Evolutionary conservation across 2,797 vertebrate species (phyloP).

Genomic region (Lepidocolaptes lacrymiger): DNA sequence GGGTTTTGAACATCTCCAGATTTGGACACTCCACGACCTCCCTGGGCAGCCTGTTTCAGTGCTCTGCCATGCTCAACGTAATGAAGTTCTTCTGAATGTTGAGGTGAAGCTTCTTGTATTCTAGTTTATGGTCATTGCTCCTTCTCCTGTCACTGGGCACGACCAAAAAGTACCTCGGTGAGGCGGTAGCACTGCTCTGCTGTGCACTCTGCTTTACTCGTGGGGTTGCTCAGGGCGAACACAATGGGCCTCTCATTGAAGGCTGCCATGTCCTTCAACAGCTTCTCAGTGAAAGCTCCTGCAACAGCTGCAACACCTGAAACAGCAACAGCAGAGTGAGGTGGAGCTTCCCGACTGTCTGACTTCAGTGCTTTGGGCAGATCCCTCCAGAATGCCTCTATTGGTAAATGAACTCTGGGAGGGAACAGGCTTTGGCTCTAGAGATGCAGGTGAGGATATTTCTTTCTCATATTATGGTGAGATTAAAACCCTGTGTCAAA

Average conservation of each 20-base stretch:
- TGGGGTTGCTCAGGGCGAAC: constrained; percentile 97
- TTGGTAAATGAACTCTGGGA: rapidly evolving
- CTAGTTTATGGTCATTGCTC: background rate
- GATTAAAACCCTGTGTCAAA: background rate
- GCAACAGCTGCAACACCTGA: constrained; percentile 90
- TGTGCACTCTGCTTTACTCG: constrained; percentile 97
- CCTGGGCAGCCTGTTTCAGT: background rate
- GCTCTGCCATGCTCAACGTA: background rate
- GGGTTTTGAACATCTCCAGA: background rate
- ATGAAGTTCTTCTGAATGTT: background rate
- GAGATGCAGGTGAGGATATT: background rate
- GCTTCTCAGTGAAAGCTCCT: constrained; percentile 95
- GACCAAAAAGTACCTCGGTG: constrained; percentile 80
- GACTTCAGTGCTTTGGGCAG: background rate
- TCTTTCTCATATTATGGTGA: background rate
- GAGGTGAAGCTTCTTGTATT: background rate
- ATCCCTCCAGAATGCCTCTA: background rate
- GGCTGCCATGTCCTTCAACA: constrained; percentile 92
- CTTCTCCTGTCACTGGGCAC: background rate
- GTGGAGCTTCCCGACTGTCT: rapidly evolving
- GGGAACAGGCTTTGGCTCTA: background rate
- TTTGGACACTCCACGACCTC: background rate
- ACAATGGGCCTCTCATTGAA: constrained; percentile 93
- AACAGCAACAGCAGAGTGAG: background rate
- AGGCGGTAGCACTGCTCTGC: constrained; percentile 95